Conservation (phyloP, 2,888 invertebrate species). For the Maniola hyperantus region DNA sequence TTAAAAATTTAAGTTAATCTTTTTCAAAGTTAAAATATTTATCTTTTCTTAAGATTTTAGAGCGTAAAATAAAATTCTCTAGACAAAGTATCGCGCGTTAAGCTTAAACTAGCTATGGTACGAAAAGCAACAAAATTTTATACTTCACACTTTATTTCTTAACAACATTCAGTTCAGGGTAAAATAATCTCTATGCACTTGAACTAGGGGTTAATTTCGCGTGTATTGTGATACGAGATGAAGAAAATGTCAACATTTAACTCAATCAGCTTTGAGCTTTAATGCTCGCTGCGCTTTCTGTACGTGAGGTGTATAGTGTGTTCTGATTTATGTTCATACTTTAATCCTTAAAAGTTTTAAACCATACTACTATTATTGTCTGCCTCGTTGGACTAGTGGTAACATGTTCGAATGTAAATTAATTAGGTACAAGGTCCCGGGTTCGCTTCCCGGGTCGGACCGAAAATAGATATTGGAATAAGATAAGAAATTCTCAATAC, state of each 20-base stretch:
- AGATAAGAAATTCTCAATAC: too few relatives aligned
- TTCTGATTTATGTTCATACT: slow-evolving; percentile 30
- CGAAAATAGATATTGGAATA: too few relatives aligned
- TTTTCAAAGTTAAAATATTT: not conserved
- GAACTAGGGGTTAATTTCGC: slow-evolving; percentile 9
- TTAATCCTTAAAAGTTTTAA: slow-evolving; percentile 10
- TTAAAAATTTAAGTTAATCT: not conserved
- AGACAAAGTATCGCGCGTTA: slow-evolving; percentile 25
- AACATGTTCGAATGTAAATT: too few relatives aligned
- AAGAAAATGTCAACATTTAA: slow-evolving; percentile 39
- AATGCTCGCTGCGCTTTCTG: slow-evolving; percentile 37
- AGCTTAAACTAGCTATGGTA: slow-evolving; percentile 22
- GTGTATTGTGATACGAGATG: slow-evolving; percentile 10
- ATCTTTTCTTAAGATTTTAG: not conserved
- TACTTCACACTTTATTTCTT: slow-evolving; percentile 24
- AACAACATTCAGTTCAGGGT: not conserved
- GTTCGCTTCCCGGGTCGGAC: too few relatives aligned
- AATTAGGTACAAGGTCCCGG: too few relatives aligned
- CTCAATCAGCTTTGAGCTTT: slow-evolving; percentile 38
- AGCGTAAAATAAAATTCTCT: slow-evolving; percentile 15
- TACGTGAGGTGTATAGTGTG: slow-evolving; percentile 35
- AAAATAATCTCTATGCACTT: slow-evolving; percentile 9
- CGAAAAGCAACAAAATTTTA: slow-evolving; percentile 27
- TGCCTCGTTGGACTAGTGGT: too few relatives aligned
- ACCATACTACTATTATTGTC: too few relatives aligned